Evolutionary conservation across 2,113 vertebrate genomes (phyloP), one percentile per base, ranked within the genome.

Genomic region (Hypanus sabinus): DNA sequence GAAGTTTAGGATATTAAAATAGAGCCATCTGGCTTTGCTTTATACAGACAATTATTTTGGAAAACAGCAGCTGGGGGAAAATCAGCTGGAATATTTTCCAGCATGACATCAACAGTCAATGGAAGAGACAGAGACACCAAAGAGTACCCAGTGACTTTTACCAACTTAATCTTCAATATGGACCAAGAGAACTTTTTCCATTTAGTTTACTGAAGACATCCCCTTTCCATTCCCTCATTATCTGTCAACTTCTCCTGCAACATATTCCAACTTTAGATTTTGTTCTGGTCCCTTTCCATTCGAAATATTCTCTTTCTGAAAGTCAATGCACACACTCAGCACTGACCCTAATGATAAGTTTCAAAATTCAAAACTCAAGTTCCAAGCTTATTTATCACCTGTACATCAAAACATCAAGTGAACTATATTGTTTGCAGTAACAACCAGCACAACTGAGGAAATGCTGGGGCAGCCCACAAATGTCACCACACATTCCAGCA

Each of bases 111-210:
- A 46, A 68, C 12, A 73, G 18, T 38, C 90, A 93, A 71, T 27
- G 22, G n/a, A 18, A 71, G 80, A 55, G 36, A 55, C 0, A 8
- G 16, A 38, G 68, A 92, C 22, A 38, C 60, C 38, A 33, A 46
- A 73, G 73, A 75, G 24, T 92, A 22, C 33, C 24, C 33, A 93
- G 91, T 38, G 36, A 73, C 60, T 93, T 46, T 55, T 62, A 65
- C 91, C 46, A 38, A 73, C 71, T 93, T 93, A 71, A 93, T 75
- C 70, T 93, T 93, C 91, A 71, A 46, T 68, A 38, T 65, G 36
- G 91, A 55, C 11, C 6, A 55, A 7, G 46, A 73, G 22, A 73
- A 22, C 9, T 36, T 93, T 70, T 12, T 27, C 38, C 27, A 30
- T 73, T 65, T 75, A 75, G 46, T 73, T 55, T 71, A 93, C 27